Evolutionary conservation across 1,140 invertebrate genomes (phyloP), one percentile per base, ranked within the genome.

Genomic region (Sesamia nonagrioides): DNA sequence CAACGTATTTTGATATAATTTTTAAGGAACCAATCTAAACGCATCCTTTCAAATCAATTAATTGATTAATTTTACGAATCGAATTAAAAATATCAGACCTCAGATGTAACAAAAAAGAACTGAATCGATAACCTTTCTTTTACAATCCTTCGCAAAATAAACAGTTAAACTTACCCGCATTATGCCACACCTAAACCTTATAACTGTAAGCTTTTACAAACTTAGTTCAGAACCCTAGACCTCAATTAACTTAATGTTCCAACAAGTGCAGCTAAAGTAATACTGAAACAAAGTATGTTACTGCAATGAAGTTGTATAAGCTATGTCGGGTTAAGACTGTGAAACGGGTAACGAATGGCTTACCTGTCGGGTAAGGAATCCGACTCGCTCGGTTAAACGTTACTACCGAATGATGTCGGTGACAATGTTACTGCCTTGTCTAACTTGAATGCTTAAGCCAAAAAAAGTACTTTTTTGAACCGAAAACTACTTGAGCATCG

Each of bases 291-390:
- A 61, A 61, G 58, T n/a, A 61, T 33, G n/a, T 60, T 37, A 61
- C 27, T 37, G 21, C 58, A 61, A 61, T 61, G 15, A 17, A 37
- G 33, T 61, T 35, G 33, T 37, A n/a, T 37, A 61, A 61, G 58
- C 17, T 18, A 13, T 71, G 35, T 52, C 9, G 18, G 45, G 45
- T 54, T 37, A 52, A 17, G 13, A 35, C 45, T 18, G 27, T 52
- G 17, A 71, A 42, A 68, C 40, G 18, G 27, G 11, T 35, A 6
- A 40, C 27, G 15, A 27, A 71, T 11, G 17, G 21, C 15, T 50
- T 52, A 50, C 48, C 66, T 50, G 42, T 52, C 66, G 42, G 42
- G 13, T 48, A 71, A 35, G 58, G 37, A 61, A 61, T 35, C 58
- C 27, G 27, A 3, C 3, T 27, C 58, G 17, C 33, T 40, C 61